Conservation (phyloP, 2,113 vertebrate species). For the Alaudala cheleensis region DNA sequence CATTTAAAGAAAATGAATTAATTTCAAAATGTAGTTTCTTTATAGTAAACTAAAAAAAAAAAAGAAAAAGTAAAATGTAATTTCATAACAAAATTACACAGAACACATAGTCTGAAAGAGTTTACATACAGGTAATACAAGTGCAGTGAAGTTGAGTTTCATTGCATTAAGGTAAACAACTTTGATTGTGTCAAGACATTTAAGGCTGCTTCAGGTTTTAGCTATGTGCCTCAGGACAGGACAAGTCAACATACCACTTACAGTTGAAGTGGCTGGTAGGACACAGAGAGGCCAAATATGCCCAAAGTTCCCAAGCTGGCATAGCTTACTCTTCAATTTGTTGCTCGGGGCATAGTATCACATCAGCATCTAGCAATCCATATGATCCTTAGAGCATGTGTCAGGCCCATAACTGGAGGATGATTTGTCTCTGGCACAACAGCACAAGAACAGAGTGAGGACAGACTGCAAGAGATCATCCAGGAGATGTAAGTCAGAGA, state of each 20-base stretch:
- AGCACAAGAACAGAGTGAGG: background rate
- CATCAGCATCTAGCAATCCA: background rate
- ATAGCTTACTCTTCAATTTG: background rate
- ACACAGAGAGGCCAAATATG: background rate
- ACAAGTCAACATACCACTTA: background rate
- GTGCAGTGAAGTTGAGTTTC: background rate
- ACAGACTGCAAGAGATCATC: background rate
- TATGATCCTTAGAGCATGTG: background rate
- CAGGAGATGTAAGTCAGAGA: background rate
- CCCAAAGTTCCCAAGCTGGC: background rate
- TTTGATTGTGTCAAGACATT: background rate
- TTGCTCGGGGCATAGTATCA: background rate
- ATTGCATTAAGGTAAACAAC: background rate
- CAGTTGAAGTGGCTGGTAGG: background rate
- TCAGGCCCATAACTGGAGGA: background rate
- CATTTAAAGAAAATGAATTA: background rate
- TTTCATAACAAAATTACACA: background rate
- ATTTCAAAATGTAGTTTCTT: background rate
- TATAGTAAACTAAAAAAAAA: background rate
- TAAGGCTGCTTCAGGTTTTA: background rate
- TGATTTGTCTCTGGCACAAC: background rate
- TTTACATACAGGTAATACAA: background rate
- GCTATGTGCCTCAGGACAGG: background rate
- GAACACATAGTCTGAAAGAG: background rate
- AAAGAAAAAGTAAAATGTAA: background rate